These are phyloP conservation scores for Cartodere bifasciata DNA, from an alignment of 2,888 invertebrate species.

Conservation along the genomic window DNA sequence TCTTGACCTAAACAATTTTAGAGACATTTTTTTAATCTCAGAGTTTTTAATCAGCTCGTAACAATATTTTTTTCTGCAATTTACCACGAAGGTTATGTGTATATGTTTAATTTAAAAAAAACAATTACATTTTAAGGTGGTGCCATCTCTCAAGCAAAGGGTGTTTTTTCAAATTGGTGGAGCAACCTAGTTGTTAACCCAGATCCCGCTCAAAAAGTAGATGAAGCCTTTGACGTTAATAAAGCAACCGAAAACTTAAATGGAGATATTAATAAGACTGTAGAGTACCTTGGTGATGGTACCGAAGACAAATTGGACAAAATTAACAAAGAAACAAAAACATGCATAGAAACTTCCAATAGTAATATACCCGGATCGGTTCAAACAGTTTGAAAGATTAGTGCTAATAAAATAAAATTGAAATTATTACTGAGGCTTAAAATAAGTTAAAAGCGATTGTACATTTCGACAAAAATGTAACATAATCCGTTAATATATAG, in stretches of 20 bases:
- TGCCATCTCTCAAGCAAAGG: conserved; percentile 77
- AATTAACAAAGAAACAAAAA: too few species aligned
- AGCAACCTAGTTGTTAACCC: conserved; percentile 50
- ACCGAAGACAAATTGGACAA: too few species aligned
- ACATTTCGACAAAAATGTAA: too few species aligned
- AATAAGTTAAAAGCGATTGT: too few species aligned
- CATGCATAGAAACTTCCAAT: too few species aligned
- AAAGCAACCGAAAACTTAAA: conserved; percentile 13
- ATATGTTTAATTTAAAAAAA: conserved; percentile 1
- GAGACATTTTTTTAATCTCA: too few species aligned
- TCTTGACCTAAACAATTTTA: too few species aligned
- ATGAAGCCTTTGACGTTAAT: conserved; percentile 17
- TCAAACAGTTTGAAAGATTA: conserved; percentile 28
- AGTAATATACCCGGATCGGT: conserved; percentile 27
- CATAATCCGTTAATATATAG: too few species aligned
- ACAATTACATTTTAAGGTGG: conserved; percentile 48
- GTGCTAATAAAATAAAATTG: too few species aligned
- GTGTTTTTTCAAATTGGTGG: conserved; percentile 81
- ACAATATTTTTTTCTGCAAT: neutral
- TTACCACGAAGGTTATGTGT: neutral
- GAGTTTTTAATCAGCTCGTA: neutral
- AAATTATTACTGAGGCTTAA: too few species aligned
- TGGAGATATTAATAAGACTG: too few species aligned
- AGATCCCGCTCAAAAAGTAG: conserved; percentile 25
- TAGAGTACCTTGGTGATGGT: too few species aligned